Evolutionary conservation across 2,113 vertebrate genomes (phyloP).

Genomic region (Lontra canadensis): DNA sequence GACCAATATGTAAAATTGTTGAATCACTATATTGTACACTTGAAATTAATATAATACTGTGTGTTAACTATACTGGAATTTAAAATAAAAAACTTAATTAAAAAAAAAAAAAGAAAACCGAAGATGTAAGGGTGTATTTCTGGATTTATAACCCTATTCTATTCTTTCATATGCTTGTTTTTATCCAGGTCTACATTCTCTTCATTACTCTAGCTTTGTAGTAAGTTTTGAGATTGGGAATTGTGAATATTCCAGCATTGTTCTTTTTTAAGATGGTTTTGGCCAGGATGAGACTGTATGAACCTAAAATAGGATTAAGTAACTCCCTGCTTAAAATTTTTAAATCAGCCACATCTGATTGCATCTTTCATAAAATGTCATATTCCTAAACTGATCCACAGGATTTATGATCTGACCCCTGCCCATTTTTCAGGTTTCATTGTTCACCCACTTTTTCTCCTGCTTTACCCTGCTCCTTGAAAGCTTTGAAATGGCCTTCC

Average conservation of each 20-base stretch:
- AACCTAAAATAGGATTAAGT: neutral
- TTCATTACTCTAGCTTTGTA: neutral
- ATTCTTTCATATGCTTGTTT: neutral
- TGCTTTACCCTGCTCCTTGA: neutral
- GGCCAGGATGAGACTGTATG: neutral
- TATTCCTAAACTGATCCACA: neutral
- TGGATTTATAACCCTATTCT: neutral
- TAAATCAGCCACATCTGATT: neutral
- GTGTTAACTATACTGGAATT: neutral
- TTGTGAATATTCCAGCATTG: neutral
- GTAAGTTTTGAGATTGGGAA: slow-evolving; percentile 4
- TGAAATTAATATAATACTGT: neutral
- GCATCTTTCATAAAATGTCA: neutral
- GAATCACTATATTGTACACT: neutral
- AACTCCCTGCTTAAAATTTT: neutral
- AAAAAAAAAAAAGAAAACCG: neutral
- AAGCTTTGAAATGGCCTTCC: neutral
- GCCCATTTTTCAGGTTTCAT: neutral
- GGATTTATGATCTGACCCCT: neutral
- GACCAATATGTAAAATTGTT: neutral
- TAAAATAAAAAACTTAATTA: neutral
- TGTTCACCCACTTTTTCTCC: neutral
- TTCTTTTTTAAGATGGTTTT: slow-evolving; percentile 2
- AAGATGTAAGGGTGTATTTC: neutral
- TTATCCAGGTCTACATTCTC: neutral